Percentiles rank a stretch among this genome's conserved stretches.
Evolutionary conservation across 2,888 invertebrate genomes (phyloP).

Genomic region (Chydorus sphaericus): DNA sequence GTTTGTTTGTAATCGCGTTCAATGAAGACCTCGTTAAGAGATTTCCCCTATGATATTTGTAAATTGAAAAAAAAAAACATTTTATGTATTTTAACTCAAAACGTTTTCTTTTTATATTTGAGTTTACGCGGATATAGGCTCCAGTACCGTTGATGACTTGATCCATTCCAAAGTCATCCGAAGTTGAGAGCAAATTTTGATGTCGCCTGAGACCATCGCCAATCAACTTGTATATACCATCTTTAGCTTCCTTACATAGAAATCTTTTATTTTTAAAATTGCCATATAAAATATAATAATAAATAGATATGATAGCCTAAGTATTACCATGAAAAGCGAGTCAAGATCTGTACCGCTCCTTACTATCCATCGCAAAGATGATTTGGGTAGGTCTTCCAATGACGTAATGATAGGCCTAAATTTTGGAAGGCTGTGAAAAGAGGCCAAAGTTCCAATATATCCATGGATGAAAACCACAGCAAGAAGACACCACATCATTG

Average conservation of each 20-base stretch:
- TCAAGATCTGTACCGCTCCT: slow-evolving; percentile 2
- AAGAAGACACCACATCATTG: slow-evolving; percentile 7
- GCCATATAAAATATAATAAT: not conserved
- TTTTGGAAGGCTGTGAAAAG: slow-evolving; percentile 9
- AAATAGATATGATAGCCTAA: not conserved
- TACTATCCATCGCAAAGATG: slow-evolving; percentile 1
- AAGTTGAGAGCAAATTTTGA: not conserved
- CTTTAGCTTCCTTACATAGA: not conserved
- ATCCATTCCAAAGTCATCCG: not conserved
- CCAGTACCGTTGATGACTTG: not conserved
- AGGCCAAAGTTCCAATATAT: slow-evolving; percentile 3
- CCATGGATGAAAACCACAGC: not conserved
- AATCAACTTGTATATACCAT: slow-evolving; percentile 4
- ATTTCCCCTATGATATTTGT: not conserved
- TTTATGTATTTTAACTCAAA: not conserved
- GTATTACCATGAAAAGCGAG: not conserved
- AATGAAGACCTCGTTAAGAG: not conserved
- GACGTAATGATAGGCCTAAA: slow-evolving; percentile 1
- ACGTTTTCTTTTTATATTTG: not conserved
- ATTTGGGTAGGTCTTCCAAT: slow-evolving; percentile 5
- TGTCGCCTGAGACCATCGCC: not conserved
- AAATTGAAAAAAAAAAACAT: too few relatives aligned
- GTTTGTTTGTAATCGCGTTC: not conserved
- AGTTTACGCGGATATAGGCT: not conserved
- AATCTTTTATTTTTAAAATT: too few relatives aligned